phyloP scores from a whole-genome alignment of 92 coral and sea anemone genomes.

The Nematostella vectensis region DNA sequence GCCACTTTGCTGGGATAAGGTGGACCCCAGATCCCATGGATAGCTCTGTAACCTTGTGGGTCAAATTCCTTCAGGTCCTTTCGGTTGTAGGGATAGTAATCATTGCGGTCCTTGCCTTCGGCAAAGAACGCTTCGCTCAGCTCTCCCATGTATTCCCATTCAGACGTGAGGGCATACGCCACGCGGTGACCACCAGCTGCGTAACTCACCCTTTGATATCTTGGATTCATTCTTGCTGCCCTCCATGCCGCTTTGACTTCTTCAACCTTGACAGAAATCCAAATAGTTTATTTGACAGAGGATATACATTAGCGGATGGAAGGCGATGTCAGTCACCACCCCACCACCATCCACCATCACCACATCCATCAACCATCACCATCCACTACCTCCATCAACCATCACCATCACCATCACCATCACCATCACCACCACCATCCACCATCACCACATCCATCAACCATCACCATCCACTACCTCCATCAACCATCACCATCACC shows the following conservation, averaged over 20 bases:
- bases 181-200: constrained; percentile 19
- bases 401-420: too few species aligned
- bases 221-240: not conserved
- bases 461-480: too few species aligned
- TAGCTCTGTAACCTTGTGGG: constrained; percentile 14
- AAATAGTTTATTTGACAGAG: too few species aligned
- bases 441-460: too few species aligned
- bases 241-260: constrained; percentile 1
- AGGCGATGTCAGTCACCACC: too few species aligned
- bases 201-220: constrained; percentile 15
- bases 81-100: constrained; percentile 22
- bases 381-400: not conserved
- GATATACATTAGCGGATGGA: too few species aligned
- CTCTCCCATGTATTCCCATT: constrained; percentile 29
- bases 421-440: too few species aligned
- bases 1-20: constrained; percentile 10
- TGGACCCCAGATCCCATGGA: constrained; percentile 13
- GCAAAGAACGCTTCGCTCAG: constrained; percentile 28
- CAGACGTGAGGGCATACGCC: constrained; percentile 8
- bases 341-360: not conserved
- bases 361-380: too few species aligned
- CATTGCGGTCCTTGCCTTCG: constrained; percentile 10
- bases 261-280: not conserved
- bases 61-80: constrained; percentile 10
- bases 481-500: too few species aligned